Evolutionary conservation across 92 coral and sea anemone genomes (phyloP), one percentile per base, ranked within the genome.

Genomic region (Meandrina meandrites): DNA sequence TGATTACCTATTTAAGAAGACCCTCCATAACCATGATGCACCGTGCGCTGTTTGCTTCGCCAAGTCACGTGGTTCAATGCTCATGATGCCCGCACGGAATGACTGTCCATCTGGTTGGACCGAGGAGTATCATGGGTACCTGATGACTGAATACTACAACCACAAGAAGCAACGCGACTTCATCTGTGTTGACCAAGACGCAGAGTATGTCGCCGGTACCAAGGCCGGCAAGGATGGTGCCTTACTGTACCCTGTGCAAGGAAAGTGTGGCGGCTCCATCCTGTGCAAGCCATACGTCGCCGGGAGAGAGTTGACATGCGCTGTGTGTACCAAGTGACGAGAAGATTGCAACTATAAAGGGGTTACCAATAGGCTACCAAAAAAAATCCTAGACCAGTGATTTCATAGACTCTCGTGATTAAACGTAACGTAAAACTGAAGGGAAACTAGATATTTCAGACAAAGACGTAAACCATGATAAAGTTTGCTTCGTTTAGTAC

Each of bases 71-170:
- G 92, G 91, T 32, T 62, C 91, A 69, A 86, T 86, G 86, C 64
- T 92, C 72, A 92, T 90, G 93, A 86, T 87, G 47, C 95, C 92
- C n/a, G 93, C 90, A 15, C 87, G 92, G 31, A 88, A 93, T 82
- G 86, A 68, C 48, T 90, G 96, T 88, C 93, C 96, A 72, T 72
- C 92, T 67, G 96, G 45, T 6, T 40, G 93, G 96, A 91, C 92
- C 76, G 64, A 86, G 79, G 96, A 93, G 91, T 93, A 93, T 81
- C 80, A 89, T 79, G 96, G 96, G 42, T 93, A 93, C 79, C 91
- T 93, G 60, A 93, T 91, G 96, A 83, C 94, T 15, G 92, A 21
- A 45, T 67, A 86, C 57, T 69, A 88, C 68, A 56, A 21, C 27
- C 96, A 93, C 84, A 76, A 60, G 32, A 88, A 88, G 27, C 28